Evolutionary conservation across 1,140 invertebrate genomes (phyloP), one percentile per base, ranked within the genome.

Genomic region (Drosophila subpulchrella): DNA sequence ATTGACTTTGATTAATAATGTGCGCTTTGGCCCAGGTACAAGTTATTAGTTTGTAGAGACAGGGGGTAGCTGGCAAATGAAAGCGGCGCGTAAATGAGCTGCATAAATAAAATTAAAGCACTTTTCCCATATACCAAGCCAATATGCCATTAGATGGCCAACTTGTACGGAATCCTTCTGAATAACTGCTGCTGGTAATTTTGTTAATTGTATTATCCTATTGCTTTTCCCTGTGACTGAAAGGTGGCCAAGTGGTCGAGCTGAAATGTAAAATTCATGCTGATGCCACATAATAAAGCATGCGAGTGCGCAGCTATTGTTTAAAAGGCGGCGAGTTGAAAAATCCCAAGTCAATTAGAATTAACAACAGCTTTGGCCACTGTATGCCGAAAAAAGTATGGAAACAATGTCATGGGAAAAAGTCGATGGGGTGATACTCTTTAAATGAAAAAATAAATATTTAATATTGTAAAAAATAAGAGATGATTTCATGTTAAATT

Each of bases 1-100:
- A 84, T 38, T 88, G 84, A 89, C 84, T 89, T 89, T 89, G 84
- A 89, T 89, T 89, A 89, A 89, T 89, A 89, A 89, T 89, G 85
- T 89, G 55, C 84, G 66, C 77, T 89, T 66, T 81, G 56, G 60
- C 68, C 75, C 76, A 85, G 81, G 77, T 90, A 89, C 58, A 83
- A 78, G 63, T 86, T 86, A 83, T 88, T 81, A 83, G 80, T 67
- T 80, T 44, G 24, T 41, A 44, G 15, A 46, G 27, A 10, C 15
- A 13, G 24, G 1, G 30, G 39, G 11, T 4, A 24, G 44, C 4
- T 30, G 13, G 13, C 3, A 46, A 59, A 17, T 24, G 13, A 38
- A 39, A 17, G 4, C 32, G 44, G 10, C 34, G 13, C 11, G 46
- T 30, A 60, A 78, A 74, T 59, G 70, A 57, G 76, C 74, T 59